Base-by-base conservation (phyloP, 2,888 invertebrate species). In the Epiblema foenella region DNA sequence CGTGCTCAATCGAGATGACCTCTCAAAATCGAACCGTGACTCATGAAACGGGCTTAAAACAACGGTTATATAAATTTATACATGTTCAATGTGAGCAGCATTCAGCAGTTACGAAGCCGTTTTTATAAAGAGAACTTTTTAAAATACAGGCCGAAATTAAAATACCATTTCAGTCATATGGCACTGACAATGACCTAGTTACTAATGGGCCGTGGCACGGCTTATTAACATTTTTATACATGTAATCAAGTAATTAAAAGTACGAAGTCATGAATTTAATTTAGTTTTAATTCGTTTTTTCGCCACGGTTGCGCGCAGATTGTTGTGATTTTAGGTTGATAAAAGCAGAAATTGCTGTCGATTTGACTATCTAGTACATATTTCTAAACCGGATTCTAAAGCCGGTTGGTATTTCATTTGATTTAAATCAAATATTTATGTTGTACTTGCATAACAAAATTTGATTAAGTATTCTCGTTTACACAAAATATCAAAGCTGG, bases 151-250 rank as follows among this genome's bases (percentile, higher is more conserved):
- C 69, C 65, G 62, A 63, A 66, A 69, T 74, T 74, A 60, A 75
- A 75, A 77, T 73, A 75, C 73, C 60, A 58, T 75, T 52, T 71
- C 54, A 66, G 49, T 60, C 39, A 67, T 42, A 71, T 67, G 71
- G 72, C 68, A 69, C 69, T 72, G 75, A 75, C 77, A 78, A 72
- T 78, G 77, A 74, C 77, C 78, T 69, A 74, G 66, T 67, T 67
- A 56, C 51, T 67, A 71, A 71, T 71, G 66, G 37, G 60, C 54
- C 70, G 9, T 42, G 24, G 56, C 54, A 9, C 65, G 46, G 54
- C 18, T 69, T 57, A n/a, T 37, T 57, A 57, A n/a, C 20, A 15
- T 24, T 20, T 24, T 46, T 46, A 37, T 49, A 60, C 17, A 56
- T 56, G 18, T 70, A 67, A 62, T 46, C 24, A 66, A 62, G 56